Conservation (phyloP, 2,797 vertebrate species). For the Acanthis flammea region DNA sequence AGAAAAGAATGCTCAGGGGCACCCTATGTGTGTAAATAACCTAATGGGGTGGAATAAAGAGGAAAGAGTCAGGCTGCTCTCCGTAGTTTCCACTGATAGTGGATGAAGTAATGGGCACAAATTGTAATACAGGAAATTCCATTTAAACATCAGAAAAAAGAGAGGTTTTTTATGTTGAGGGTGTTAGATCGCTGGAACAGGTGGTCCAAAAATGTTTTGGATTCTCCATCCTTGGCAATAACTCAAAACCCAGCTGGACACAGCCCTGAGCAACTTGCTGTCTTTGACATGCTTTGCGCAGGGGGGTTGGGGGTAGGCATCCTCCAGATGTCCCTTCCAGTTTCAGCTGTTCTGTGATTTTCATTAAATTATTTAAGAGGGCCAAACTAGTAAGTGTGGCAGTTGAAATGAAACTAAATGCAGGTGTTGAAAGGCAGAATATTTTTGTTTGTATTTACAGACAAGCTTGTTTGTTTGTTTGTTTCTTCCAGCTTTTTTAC, state of each 20-base stretch:
- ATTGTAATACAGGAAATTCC: background rate
- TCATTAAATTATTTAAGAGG: background rate
- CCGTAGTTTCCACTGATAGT: background rate
- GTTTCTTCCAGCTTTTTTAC: background rate
- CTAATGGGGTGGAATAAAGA: background rate
- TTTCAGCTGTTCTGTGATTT: background rate
- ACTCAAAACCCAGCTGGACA: background rate
- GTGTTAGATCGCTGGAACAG: background rate
- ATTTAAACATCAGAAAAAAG: background rate
- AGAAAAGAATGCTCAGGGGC: background rate
- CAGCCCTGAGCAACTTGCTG: background rate
- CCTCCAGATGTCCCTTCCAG: background rate
- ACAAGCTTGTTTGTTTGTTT: background rate
- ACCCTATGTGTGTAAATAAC: background rate
- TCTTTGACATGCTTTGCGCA: background rate
- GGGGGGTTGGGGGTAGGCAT: background rate
- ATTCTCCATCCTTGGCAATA: background rate
- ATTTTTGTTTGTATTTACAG: background rate
- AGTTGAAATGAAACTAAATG: background rate
- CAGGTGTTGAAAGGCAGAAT: background rate
- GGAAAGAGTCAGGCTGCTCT: background rate
- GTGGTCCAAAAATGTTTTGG: background rate
- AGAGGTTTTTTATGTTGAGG: background rate
- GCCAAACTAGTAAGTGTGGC: background rate
- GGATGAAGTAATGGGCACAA: background rate